Evolutionary conservation across 2,888 invertebrate species (phyloP).

Genomic region (Pegoplata infirma): DNA sequence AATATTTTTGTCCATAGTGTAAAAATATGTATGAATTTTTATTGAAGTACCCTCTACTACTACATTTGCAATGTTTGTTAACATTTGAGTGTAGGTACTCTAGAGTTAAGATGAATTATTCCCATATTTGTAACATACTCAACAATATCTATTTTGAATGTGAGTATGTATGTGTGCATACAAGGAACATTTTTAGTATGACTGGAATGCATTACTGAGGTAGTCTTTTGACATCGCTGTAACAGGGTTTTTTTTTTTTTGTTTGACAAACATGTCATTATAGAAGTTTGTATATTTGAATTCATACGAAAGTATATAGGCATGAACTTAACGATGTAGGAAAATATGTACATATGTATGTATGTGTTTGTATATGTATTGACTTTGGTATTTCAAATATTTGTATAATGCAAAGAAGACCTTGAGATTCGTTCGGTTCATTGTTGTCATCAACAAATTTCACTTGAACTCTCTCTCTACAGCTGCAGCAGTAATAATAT

Average conservation of each 20-base stretch:
- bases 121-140: constrained; percentile 46
- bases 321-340: too few relatives aligned
- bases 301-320: background rate
- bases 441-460: constrained; percentile 50
- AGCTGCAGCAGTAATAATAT: background rate
- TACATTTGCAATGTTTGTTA: constrained; percentile 45
- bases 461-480: too few relatives aligned
- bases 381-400: constrained; percentile 56
- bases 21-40: background rate
- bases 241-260: background rate
- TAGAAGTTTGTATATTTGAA: constrained; percentile 14
- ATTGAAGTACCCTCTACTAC: constrained; percentile 24
- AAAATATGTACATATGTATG: too few relatives aligned
- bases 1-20: too few relatives aligned
- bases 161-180: constrained; percentile 4
- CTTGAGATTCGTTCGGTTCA: constrained; percentile 57
- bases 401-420: constrained; percentile 43
- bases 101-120: constrained; percentile 51
- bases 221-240: background rate
- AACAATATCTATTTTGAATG: background rate
- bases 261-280: constrained; percentile 51
- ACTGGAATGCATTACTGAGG: constrained; percentile 14
- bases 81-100: constrained; percentile 46
- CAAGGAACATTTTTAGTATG: constrained; percentile 22
- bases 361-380: constrained; percentile 25